Percentiles rank a stretch among this genome's conserved stretches.
Evolutionary conservation across 2,888 invertebrate genomes (phyloP).

Genomic region (Willowsia nigromaculata): DNA sequence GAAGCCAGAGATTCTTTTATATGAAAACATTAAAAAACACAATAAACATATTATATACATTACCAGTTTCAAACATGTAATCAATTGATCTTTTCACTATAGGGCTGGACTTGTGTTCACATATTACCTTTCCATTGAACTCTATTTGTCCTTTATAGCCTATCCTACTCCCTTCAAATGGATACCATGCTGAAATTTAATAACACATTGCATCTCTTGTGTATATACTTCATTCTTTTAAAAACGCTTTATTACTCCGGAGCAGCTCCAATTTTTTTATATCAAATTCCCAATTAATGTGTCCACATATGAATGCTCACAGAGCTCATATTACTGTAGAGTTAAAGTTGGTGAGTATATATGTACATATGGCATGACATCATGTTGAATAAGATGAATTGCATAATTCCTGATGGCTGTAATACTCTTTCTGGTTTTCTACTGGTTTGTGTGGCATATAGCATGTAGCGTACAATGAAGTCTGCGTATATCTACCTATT

Average conservation of each 20-base stretch:
- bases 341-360: neutral
- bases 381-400: conserved; percentile 21
- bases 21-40: conserved; percentile 21
- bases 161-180: too few relatives aligned
- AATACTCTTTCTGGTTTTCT: neutral
- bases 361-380: neutral
- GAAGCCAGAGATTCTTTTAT: neutral
- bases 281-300: conserved; percentile 2
- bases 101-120: neutral
- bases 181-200: too few relatives aligned
- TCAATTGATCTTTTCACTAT: neutral
- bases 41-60: conserved; percentile 18
- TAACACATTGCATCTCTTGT: neutral
- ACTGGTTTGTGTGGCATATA: neutral
- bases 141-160: neutral
- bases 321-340: neutral
- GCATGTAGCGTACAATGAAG: too few relatives aligned
- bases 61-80: neutral
- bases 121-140: neutral
- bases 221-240: neutral
- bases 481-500: too few relatives aligned
- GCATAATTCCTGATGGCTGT: neutral
- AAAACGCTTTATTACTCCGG: neutral
- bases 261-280: neutral
- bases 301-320: neutral